These are phyloP conservation scores for Plebejus argus DNA, from an alignment of 2,888 invertebrate genomes.

Conservation along the genomic window DNA sequence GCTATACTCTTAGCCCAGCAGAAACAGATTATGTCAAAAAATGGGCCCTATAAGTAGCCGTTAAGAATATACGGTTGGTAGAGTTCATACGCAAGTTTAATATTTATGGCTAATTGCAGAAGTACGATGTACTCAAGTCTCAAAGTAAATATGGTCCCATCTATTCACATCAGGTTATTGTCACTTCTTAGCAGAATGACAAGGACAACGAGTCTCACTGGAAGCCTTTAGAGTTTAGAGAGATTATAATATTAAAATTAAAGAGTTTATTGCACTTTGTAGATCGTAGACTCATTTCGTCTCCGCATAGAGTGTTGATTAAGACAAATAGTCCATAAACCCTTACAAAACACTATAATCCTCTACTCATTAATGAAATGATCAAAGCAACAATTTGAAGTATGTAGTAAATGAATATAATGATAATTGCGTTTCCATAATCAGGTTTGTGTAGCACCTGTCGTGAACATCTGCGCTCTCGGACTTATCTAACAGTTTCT, in stretches of 20 bases:
- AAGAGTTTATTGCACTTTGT: neutral
- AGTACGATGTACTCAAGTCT: too few species aligned
- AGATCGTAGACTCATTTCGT: neutral
- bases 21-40: too few species aligned
- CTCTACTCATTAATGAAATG: neutral
- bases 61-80: too few species aligned
- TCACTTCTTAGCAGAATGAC: too few species aligned
- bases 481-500: neutral
- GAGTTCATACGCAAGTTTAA: too few species aligned
- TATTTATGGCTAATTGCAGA: too few species aligned
- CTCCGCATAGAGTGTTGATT: neutral
- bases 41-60: too few species aligned
- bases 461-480: constrained; percentile 8
- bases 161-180: too few species aligned
- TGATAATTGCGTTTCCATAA: constrained; percentile 15
- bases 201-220: too few species aligned
- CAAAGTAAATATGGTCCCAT: too few species aligned
- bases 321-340: neutral
- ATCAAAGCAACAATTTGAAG: neutral
- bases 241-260: too few species aligned
- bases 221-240: too few species aligned
- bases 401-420: neutral
- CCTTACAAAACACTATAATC: neutral
- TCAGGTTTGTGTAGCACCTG: constrained; percentile 24
- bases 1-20: neutral